Evolutionary conservation across 2,113 vertebrate species (phyloP).

Genomic region (Notarius quadriscutis): DNA sequence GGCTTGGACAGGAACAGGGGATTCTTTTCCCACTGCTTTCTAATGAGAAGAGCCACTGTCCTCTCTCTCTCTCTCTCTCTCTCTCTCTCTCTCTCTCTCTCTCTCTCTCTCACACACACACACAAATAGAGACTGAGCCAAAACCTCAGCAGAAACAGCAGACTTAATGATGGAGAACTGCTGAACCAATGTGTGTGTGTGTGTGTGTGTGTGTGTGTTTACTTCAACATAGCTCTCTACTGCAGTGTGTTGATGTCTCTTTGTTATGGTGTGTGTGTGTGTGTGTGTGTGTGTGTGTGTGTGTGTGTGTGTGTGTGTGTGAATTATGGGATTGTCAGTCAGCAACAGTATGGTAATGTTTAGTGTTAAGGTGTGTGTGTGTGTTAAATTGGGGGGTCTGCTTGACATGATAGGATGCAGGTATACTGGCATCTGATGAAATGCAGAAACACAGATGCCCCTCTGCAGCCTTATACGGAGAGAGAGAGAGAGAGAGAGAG

Average conservation of each 20-base stretch:
- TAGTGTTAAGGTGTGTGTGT: neutral
- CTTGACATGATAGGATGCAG: neutral
- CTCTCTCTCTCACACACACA: neutral
- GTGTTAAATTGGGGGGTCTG: neutral
- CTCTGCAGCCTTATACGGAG: neutral
- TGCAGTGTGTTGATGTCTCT: neutral
- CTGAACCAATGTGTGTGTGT: slow-evolving; percentile 8
- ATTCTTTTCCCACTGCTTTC: slow-evolving; percentile 7
- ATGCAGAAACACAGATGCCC: neutral
- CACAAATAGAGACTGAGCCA: neutral
- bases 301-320: neutral
- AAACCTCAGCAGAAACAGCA: neutral
- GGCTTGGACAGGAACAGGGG: slow-evolving; percentile 6
- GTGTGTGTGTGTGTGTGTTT: slow-evolving; percentile 24
- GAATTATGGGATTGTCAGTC: neutral
- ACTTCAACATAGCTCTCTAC: neutral
- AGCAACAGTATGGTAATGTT: neutral
- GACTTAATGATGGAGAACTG: slow-evolving; percentile 5
- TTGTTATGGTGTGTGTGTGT: neutral
- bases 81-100: too few relatives aligned
- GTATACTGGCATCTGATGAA: neutral
- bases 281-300: too few relatives aligned
- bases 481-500: neutral
- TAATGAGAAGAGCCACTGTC: slow-evolving; percentile 16
- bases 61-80: neutral